Conservation (phyloP, 2,113 vertebrate species). For the Calypte anna region DNA sequence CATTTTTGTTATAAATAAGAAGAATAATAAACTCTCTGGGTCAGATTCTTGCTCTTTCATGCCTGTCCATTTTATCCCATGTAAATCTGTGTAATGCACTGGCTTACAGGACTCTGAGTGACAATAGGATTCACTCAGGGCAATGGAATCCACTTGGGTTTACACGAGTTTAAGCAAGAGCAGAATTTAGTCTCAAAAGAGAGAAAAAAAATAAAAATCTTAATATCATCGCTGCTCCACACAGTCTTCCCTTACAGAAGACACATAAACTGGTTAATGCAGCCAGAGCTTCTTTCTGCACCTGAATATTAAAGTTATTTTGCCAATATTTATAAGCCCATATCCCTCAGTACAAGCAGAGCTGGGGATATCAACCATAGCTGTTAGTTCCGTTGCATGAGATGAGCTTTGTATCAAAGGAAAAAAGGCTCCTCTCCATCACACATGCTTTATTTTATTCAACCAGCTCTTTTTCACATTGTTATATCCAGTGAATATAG, state of each 20-base stretch:
- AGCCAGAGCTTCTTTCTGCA: neutral
- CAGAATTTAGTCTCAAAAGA: neutral
- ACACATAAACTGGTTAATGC: neutral
- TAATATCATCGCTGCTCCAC: neutral
- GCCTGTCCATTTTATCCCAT: neutral
- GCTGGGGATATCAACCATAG: constrained; percentile 53
- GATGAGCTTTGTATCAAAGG: constrained; percentile 71
- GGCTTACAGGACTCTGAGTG: neutral
- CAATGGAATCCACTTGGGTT: neutral
- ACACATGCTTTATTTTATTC: constrained; percentile 77
- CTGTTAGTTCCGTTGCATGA: constrained; percentile 20
- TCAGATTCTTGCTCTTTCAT: neutral
- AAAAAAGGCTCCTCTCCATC: constrained; percentile 73
- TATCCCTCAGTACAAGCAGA: constrained; percentile 44
- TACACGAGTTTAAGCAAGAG: neutral
- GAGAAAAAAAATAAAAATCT: neutral
- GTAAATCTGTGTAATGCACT: constrained; percentile 22
- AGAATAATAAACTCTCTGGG: constrained; percentile 1
- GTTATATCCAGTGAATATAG: constrained; percentile 78
- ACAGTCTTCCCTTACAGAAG: neutral
- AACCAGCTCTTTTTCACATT: constrained; percentile 75
- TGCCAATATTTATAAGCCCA: constrained; percentile 50
- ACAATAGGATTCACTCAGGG: neutral
- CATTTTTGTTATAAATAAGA: neutral
- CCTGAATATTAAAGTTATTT: constrained; percentile 52